Evolutionary conservation across 1,140 invertebrate species (phyloP), one percentile per base, ranked within the genome.

Genomic region (Phenacoccus solenopsis): DNA sequence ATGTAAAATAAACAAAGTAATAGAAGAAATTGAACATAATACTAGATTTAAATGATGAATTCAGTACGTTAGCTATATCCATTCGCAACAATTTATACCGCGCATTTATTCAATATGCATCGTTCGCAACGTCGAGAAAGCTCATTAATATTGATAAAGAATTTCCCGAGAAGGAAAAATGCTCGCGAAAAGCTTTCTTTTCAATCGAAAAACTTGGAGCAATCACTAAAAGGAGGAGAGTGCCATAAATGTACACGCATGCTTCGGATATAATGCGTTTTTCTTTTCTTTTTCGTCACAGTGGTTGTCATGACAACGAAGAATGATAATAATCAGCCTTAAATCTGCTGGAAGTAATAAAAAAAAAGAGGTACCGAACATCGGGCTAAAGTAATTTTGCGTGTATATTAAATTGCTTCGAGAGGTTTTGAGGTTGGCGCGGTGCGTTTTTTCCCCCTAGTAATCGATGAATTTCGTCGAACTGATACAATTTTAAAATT

Each of bases 301-400:
- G 59, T 27, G 20, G 59, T 64, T 27, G 59, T 64, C 59, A 64
- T 64, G 25, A 27, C 59, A 64, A 64, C 59, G 20, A 64, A 64
- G 59, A 64, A 64, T 64, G 59, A 64, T 64, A 64, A 64, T 64
- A 64, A 64, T 64, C 59, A 64, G 59, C 59, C 59, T 64, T 64
- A 64, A 64, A 64, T 64, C 59, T 64, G 59, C 25, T 64, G 25
- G 59, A 64, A 64, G 59, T 64, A 64, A 64, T 64, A 64, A 64
- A 64, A 64, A 59, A 64, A 64, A 64, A 64, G 59, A 24, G 25
- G 59, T 38, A n/a, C 9, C 59, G 59, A 64, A 64, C 59, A 27
- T 22, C 59, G 25, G 25, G 25, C 59, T 24, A 64, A 64, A 64
- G 59, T 27, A 64, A 64, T 64, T 64, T 64, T 64, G 20, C 59